Percentiles rank a stretch among this genome's conserved stretches.
These are phyloP conservation scores for Eptesicus fuscus DNA, from an alignment of 2,113 vertebrate genomes.

Conservation along the genomic window DNA sequence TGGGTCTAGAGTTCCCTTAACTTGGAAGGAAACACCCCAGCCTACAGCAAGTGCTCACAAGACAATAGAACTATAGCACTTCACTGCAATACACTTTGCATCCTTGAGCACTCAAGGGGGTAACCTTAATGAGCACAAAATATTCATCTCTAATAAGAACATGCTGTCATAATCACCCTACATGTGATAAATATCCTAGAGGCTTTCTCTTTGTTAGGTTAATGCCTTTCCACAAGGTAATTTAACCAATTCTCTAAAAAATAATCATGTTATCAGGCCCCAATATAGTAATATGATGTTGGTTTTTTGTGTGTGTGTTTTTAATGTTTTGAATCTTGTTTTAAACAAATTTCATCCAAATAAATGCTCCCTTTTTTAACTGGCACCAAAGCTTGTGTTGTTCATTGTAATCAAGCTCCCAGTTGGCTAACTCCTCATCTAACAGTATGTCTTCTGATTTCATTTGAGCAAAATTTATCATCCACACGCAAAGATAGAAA, in stretches of 20 bases:
- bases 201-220: conserved; percentile 76
- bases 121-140: conserved; percentile 74
- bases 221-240: conserved; percentile 70
- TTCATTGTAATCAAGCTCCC: conserved; percentile 81
- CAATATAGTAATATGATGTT: conserved; percentile 43
- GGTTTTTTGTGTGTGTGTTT: background rate
- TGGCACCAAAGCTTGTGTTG: conserved; percentile 73
- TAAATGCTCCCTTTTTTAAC: conserved; percentile 78
- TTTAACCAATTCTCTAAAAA: conserved; percentile 79
- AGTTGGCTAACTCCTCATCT: conserved; percentile 81
- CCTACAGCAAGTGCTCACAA: background rate
- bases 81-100: conserved; percentile 33
- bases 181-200: conserved; percentile 73
- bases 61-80: background rate
- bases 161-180: conserved; percentile 70
- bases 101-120: conserved; percentile 62
- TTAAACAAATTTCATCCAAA: conserved; percentile 82
- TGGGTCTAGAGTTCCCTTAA: background rate
- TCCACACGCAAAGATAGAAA: conserved; percentile 83
- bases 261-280: conserved; percentile 75
- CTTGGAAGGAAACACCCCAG: background rate
- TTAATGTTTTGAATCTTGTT: conserved; percentile 75
- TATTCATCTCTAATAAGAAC: conserved; percentile 72
- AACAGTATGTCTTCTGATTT: conserved; percentile 78
- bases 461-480: conserved; percentile 85